Conservation (phyloP, 2,797 vertebrate species). For the Hyperoplus lanceolatus region DNA sequence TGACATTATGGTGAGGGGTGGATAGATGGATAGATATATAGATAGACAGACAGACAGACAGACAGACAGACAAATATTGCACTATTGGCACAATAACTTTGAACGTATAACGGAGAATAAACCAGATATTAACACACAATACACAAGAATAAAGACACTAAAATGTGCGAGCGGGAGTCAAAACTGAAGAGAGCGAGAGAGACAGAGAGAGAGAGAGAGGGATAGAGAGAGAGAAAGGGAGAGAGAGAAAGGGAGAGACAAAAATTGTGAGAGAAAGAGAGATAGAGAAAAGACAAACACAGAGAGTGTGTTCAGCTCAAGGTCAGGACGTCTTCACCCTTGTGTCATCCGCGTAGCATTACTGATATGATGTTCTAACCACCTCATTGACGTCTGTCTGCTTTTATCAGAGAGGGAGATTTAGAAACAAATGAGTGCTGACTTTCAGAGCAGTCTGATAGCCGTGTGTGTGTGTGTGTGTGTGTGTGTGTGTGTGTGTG, state of each 20-base stretch:
- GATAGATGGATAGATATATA: no score
- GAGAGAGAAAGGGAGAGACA: slow-evolving; percentile 20
- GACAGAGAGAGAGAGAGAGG: no score
- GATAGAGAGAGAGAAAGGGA: no score
- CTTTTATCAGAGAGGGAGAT: slow-evolving; percentile 49
- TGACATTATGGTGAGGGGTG: slow-evolving; percentile 11
- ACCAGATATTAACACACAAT: no score
- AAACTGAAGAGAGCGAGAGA: slow-evolving; percentile 34
- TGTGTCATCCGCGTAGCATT: slow-evolving; percentile 17
- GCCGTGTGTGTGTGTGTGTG: slow-evolving; percentile 2
- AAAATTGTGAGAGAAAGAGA: neutral
- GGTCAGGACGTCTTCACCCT: slow-evolving; percentile 40
- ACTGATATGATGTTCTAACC: slow-evolving; percentile 37
- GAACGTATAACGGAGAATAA: no score
- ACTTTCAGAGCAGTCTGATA: slow-evolving; percentile 39
- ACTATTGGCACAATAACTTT: no score
- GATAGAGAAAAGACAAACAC: slow-evolving; percentile 9
- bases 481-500: no score
- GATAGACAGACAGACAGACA: no score
- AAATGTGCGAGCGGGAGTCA: slow-evolving; percentile 22
- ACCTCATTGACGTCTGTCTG: slow-evolving; percentile 52
- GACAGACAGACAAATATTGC: no score
- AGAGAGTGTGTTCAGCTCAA: slow-evolving; percentile 49
- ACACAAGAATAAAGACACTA: no score
- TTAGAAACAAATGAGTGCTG: slow-evolving; percentile 30